Evolutionary conservation across 2,888 invertebrate species (phyloP), one percentile per base, ranked within the genome.

Genomic region (Eubasilissa splendida): DNA sequence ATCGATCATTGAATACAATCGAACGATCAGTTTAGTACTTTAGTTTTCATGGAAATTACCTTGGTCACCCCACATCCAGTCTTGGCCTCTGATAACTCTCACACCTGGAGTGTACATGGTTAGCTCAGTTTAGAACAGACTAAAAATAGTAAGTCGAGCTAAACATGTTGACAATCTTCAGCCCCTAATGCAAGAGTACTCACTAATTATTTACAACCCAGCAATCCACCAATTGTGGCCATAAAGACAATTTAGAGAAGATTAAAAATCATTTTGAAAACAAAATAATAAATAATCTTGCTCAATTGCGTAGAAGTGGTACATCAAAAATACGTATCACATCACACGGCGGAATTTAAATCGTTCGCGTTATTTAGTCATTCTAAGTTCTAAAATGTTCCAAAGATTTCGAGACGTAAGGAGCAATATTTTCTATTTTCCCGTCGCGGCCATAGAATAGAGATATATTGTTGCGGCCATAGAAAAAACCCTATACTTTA

Each of bases 21-120:
- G 4, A 42, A 42, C 42, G 7, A 42, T 42, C 7, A 42, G 42
- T 42, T 7, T 42, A 42, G 7, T 42, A 42, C 7, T 2, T 42
- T 0, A 7, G 3, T 14, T 14, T 14, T 22, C 33, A 53, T 63
- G 22, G 33, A 76, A 70, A 56, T 80, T 86, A 92, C 92, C 92
- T 91, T 96, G 96, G 87, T 94, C 93, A 77, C 91, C 92, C 96
- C 96, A 96, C 86, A 93, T 92, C 96, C 96, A 96, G 88, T 96
- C 95, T 56, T 94, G 94, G 14, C 96, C 96, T 77, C 96, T 90
- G 10, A 96, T 94, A 79, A 96, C 95, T 84, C 95, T 89, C 82
- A 95, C 89, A 63, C 96, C 96, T 71, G 94, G 92, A 85, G 93
- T 92, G 87, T 94, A 86, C 92, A 92, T 93, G 54, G 31, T 31